Evolutionary conservation across 2,888 invertebrate species (phyloP).

Genomic region (Diloba caeruleocephala): DNA sequence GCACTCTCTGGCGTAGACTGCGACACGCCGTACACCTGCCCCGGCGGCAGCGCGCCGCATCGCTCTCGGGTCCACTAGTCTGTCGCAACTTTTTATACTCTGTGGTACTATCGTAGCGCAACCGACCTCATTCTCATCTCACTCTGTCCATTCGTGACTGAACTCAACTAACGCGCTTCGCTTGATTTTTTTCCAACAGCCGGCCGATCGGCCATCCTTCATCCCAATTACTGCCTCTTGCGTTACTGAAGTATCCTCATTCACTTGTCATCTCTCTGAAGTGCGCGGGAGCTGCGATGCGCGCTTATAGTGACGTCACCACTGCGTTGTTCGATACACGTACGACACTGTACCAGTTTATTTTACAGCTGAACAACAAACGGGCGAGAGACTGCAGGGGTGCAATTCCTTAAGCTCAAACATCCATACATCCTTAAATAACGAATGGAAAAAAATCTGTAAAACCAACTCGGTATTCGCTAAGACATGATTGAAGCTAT

Average conservation of each 20-base stretch:
- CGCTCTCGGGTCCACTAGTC: conserved; percentile 84
- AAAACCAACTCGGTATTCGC: too few species aligned
- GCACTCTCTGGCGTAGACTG: conserved; percentile 69
- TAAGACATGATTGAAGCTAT: too few species aligned
- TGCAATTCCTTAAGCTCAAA: too few species aligned
- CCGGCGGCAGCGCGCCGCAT: conserved; percentile 68
- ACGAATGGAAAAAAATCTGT: too few species aligned
- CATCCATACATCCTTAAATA: too few species aligned
- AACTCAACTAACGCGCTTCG: conserved; percentile 68
- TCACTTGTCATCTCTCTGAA: conserved; percentile 70
- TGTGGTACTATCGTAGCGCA: conserved; percentile 79
- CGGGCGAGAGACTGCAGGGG: too few species aligned
- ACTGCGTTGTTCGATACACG: background rate
- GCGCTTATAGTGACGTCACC: conserved; percentile 18
- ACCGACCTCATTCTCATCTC: conserved; percentile 74
- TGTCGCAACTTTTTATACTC: conserved; percentile 86
- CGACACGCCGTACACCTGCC: conserved; percentile 67
- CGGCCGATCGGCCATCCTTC: conserved; percentile 55
- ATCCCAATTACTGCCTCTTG: conserved; percentile 63
- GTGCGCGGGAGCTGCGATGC: conserved; percentile 52
- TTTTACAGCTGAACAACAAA: background rate
- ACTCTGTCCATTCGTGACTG: conserved; percentile 63
- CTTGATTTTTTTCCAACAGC: conserved; percentile 62
- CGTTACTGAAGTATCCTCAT: conserved; percentile 75
- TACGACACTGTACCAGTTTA: background rate